A percentile compares a stretch with the other conserved stretches of the same genome.
These are phyloP conservation scores for Psilopsiagon aymara DNA, from an alignment of 2,113 vertebrate species.

Conservation along the genomic window DNA sequence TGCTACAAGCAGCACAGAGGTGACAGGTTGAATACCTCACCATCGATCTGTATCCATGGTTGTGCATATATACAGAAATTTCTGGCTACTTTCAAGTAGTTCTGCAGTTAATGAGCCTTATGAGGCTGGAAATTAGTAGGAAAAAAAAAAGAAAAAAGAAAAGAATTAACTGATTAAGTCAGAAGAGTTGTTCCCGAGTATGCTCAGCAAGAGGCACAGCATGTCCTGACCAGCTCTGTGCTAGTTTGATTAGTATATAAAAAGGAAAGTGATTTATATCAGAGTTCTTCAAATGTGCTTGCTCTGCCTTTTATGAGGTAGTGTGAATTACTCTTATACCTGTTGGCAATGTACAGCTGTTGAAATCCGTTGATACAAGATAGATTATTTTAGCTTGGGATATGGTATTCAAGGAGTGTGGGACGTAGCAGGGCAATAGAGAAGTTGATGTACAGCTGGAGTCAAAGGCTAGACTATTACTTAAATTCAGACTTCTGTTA, in stretches of 20 bases:
- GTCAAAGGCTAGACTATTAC: conserved; percentile 56
- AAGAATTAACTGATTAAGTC: neutral
- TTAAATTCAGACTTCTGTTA: conserved; percentile 42
- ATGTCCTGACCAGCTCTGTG: neutral
- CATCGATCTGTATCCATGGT: neutral
- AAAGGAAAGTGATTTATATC: neutral
- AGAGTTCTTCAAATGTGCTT: neutral
- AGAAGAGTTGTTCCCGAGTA: neutral
- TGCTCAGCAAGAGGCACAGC: neutral
- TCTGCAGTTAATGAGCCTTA: neutral
- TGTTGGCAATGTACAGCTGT: neutral
- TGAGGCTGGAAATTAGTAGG: neutral
- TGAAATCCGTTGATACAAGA: neutral
- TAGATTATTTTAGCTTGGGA: neutral
- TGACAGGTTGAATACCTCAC: neutral
- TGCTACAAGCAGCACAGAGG: neutral
- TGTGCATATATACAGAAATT: neutral
- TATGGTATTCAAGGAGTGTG: neutral
- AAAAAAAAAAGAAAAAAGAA: neutral
- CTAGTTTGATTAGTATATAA: neutral
- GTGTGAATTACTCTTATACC: neutral
- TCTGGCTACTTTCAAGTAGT: neutral
- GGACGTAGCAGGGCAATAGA: neutral
- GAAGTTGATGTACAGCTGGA: conserved; percentile 38
- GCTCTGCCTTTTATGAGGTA: neutral